Evolutionary conservation across 2,797 vertebrate species (phyloP).

Genomic region (Mormyrus hasselquistii): DNA sequence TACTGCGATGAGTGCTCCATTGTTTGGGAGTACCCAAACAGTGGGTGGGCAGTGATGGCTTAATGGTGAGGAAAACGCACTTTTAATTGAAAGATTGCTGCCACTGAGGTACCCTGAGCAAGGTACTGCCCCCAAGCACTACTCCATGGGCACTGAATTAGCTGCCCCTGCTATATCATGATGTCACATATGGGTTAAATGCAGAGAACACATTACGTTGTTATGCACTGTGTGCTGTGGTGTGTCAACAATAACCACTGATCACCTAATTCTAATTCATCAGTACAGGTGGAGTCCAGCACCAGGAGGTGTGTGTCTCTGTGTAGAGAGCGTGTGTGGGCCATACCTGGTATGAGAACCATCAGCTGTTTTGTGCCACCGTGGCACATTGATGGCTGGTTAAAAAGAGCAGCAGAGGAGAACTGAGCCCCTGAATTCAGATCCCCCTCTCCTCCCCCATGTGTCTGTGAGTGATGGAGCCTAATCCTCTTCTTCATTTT

Average conservation of each 20-base stretch:
- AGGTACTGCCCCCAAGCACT: not conserved
- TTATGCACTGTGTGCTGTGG: too few species aligned
- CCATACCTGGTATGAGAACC: not conserved
- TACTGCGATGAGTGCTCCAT: not conserved
- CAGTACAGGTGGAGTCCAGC: not conserved
- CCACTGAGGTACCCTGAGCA: not conserved
- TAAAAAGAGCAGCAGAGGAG: not conserved
- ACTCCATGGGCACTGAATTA: not conserved
- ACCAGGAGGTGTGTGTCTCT: constrained; percentile 8
- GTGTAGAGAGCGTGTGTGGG: not conserved
- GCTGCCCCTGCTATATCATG: not conserved
- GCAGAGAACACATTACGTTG: too few species aligned
- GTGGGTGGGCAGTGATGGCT: not conserved
- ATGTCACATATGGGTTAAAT: too few species aligned
- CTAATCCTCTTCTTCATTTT: constrained; percentile 25
- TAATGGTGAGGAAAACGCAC: not conserved
- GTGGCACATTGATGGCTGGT: not conserved
- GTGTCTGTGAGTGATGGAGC: not conserved
- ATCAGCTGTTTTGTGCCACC: not conserved
- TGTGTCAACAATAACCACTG: too few species aligned
- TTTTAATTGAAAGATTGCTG: too few species aligned
- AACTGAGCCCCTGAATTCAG: not conserved
- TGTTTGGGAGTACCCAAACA: not conserved
- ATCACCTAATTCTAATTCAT: not conserved
- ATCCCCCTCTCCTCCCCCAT: not conserved